Conservation (phyloP, 2,888 invertebrate species). For the Drosophila paracracens region DNA sequence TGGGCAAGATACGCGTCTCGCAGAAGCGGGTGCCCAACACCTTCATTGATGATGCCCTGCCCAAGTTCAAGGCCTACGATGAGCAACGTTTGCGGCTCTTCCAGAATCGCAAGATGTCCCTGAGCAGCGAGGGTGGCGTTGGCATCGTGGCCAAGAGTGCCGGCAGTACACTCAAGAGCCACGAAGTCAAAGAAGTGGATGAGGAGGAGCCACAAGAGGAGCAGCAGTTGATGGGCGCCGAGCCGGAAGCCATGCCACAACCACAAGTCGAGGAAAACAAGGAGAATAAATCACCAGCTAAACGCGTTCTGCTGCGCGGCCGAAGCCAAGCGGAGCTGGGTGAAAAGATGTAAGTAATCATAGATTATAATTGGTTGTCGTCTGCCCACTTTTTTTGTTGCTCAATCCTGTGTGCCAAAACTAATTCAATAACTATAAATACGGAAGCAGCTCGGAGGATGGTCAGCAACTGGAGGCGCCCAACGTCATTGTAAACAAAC, state of each 20-base stretch:
- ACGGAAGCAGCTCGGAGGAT: conserved; percentile 59
- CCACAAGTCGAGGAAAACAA: conserved; percentile 76
- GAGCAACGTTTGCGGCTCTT: conserved; percentile 87
- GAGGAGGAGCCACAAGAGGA: conserved; percentile 67
- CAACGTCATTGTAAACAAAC: conserved; percentile 81
- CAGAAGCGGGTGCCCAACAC: conserved; percentile 92
- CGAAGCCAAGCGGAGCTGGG: conserved; percentile 82
- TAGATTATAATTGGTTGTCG: background rate
- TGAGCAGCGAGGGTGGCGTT: conserved; percentile 78
- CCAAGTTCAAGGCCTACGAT: conserved; percentile 93
- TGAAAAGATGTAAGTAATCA: conserved; percentile 83
- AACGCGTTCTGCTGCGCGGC: conserved; percentile 76
- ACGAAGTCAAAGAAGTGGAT: conserved; percentile 80
- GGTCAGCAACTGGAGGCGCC: conserved; percentile 41
- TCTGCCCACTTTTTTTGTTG: conserved; percentile 7
- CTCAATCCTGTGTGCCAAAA: conserved; percentile 34
- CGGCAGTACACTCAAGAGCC: conserved; percentile 65
- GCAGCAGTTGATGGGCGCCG: conserved; percentile 57
- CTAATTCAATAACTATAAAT: conserved; percentile 26
- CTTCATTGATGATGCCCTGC: conserved; percentile 95
- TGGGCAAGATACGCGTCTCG: conserved; percentile 95
- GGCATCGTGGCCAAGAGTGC: conserved; percentile 71
- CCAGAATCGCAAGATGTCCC: conserved; percentile 83
- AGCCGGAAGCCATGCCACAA: conserved; percentile 47
- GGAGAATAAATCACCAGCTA: conserved; percentile 81